Base-by-base conservation (phyloP, 2,888 invertebrate genomes). In the Ceraclea dissimilis region DNA sequence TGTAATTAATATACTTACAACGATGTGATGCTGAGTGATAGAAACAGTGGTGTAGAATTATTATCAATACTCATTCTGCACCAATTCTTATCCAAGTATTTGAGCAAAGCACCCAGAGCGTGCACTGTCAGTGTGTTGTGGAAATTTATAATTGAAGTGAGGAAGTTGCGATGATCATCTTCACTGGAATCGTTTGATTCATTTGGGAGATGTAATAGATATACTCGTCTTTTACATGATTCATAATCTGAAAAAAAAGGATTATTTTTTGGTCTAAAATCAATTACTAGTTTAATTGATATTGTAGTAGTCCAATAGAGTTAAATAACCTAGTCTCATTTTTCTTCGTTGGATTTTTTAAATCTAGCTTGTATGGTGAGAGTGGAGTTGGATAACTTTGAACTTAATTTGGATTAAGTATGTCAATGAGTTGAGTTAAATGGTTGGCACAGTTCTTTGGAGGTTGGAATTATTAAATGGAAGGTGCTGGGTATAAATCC, bases 21-120 rank as follows among this genome's bases (percentile, higher is more conserved):
- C 0, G 81, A 79, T 59, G 84, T 78, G 60, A 76, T 77, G 61
- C 76, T 78, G 49, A 88, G 67, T 59, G 75, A 73, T 54, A 81
- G 63, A 64, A 79, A 81, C 63, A 75, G 71, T 2, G 80, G 73
- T 54, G 73, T 69, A 62, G 75, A 69, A 66, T 74, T 66, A 67
- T 76, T 67, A 71, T 80, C 76, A 66, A 76, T 70, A 64, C 70
- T 70, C 44, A 81, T 60, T 11, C 73, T 70, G 16, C 76, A 73
- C 81, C 84, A 85, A 66, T 83, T 80, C 51, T 79, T 76, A 62
- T 90, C 88, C 33, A 90, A 66, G 67, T 83, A 88, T 64, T 83
- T 80, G 18, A 91, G 70, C 43, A 91, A 70, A 0, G 85, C 83
- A 2, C 90, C 91, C 2, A 86, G 68, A 0, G 90, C 84, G 65